Base-by-base conservation (phyloP, 1,140 invertebrate genomes). In the Ditylenchus dipsaci region DNA sequence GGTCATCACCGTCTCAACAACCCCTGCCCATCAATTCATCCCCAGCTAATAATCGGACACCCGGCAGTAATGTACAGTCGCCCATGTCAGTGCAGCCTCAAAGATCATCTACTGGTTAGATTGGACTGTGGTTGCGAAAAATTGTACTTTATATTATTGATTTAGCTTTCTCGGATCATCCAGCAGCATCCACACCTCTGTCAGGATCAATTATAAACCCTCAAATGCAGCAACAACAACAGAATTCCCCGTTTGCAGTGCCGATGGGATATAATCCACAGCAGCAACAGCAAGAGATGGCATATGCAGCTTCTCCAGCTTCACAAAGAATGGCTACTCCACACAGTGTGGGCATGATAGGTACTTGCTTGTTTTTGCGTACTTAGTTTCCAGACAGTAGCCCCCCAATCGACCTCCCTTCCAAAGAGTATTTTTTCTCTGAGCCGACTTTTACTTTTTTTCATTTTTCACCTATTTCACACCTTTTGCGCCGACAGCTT, bases 281-380 rank as follows among this genome's bases (percentile, higher is more conserved):
- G 23, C 49, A 53, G 23, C n/a, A 26, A 26, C 49, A 53, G 15
- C n/a, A 53, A 21, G n/a, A 53, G 3, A 53, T 53, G 49, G 49
- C n/a, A 15, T 53, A 53, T 26, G n/a, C 49, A 53, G 27, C 59
- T 61, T 61, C 59, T 8, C 38, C 27, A 21, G n/a, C 19, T 21
- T 29, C n/a, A 61, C n/a, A 19, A 30, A 61, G 59, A 61, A 33
- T 61, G 59, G 19, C 59, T 21, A 61, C 59, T 61, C 59, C 59
- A 26, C 59, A 61, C 8, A 43, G 29, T 61, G 38, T 43, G 8
- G 19, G 29, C 27, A 61, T 61, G 38, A 61, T 61, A 61, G 29
- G 29, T 61, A 21, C n/a, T n/a, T n/a, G n/a, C n/a, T n/a, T n/a
- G n/a, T n/a, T n/a, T n/a, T n/a, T n/a, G n/a, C n/a, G n/a, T n/a